Evolutionary conservation across 1,140 invertebrate species (phyloP), one percentile per base, ranked within the genome.

Genomic region (Drosophila melanica): DNA sequence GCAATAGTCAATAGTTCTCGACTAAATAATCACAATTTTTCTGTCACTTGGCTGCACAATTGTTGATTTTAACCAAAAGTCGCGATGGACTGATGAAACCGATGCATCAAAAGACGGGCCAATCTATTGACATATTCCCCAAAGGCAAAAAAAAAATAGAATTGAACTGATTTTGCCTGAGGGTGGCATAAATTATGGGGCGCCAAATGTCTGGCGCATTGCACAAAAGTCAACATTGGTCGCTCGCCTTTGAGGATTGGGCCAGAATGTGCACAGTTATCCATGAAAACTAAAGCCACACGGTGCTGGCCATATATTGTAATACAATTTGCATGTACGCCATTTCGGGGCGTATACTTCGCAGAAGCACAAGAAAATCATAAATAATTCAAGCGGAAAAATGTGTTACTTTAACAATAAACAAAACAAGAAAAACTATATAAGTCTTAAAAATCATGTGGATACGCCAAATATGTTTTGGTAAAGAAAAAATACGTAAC

Each of bases 201-300:
- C 62, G 72, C 57, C 70, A 51, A 77, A 14, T 59, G 69, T 77
- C 72, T 79, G 68, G 42, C 63, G 60, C 35, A 65, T 54, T 54
- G 64, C 47, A 77, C 60, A 78, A 71, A 57, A 69, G 48, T 57
- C 62, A 62, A 60, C 66, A 86, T 63, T 67, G 33, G 54, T 39
- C 33, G 58, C 30, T 63, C 48, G 72, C 58, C 45, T 48, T 54
- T 48, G 50, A 50, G 37, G 39, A 33, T 39, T 37, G 18, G 12
- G 9, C 47, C 42, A 12, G 44, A 69, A 69, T 63, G 37, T 45
- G 33, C 45, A 72, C 78, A 85, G 75, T 87, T 78, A 65, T 71
- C 51, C 47, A 33, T 42, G 16, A 48, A 58, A 59, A 65, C 63
- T 53, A 47, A 71, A 71, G 42, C 63, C 66, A 68, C 42, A 18